Base-by-base conservation (phyloP, 2,888 invertebrate genomes). In the Invenusta paracnida region DNA sequence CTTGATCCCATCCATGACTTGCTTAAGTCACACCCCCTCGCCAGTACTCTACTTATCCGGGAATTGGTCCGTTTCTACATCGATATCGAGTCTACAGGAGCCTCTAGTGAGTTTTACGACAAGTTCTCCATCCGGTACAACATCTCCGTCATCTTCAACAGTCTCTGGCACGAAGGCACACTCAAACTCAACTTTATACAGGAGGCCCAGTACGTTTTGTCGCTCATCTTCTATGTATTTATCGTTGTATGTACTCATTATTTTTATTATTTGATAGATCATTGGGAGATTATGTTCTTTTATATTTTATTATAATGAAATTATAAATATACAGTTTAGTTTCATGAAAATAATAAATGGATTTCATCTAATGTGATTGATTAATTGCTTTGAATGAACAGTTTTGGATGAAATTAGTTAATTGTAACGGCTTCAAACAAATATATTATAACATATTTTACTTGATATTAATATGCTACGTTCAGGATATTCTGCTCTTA, bases 91-190 rank as follows among this genome's bases (percentile, higher is more conserved):
- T 96, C 96, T 13, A 98, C 98, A 11, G 98, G 98, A 11, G 96
- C 97, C 88, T 96, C 96, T 92, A 96, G 96, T 48, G 99, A 99
- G 92, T 99, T 99, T 92, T 99, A 98, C 90, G 98, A 98, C 92
- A 99, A 99, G 92, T 99, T 99, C 92, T 96, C 96, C 13, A 98
- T 99, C 89, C 94, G 99, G 86, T 97, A 97, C 93, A 97, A 98
- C 91, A 97, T 99, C 91, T 97, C 97, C 92, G 94, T 98, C 90
- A 96, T 98, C 89, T 94, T 99, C 89, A 97, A 97, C 92, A 90
- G 90, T 81, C 95, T 99, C 94, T 98, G 98, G 98, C 94, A 85
- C 30, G 29, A 84, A 27, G 48, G 48, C 11, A 48, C 48, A 17
- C 48, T 48, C 48, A 48, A 48, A 48, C 48, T 48, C 48, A 48